phyloP scores from a whole-genome alignment of 2,888 invertebrate species.

The Hartigia nigra region DNA sequence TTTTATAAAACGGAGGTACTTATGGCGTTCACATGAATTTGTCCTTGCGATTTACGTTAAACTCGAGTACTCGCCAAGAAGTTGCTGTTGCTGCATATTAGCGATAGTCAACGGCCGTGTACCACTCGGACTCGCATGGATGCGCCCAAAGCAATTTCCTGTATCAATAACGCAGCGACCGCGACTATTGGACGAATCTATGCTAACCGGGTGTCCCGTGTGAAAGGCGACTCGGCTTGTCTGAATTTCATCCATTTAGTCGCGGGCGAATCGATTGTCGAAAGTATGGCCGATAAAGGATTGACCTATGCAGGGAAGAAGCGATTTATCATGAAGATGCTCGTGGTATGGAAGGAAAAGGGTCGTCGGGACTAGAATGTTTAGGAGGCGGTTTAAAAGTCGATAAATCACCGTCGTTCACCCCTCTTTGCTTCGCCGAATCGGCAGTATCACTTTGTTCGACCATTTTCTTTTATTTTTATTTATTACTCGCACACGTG shows the following conservation, averaged over 20 bases:
- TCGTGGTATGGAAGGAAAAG: not conserved
- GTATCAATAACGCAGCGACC: constrained; percentile 28
- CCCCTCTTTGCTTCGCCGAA: not conserved
- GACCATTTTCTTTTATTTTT: not conserved
- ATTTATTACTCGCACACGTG: not conserved
- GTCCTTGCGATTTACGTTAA: not conserved
- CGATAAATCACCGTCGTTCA: not conserved
- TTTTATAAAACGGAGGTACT: not conserved
- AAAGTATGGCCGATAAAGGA: not conserved
- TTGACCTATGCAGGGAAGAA: not conserved
- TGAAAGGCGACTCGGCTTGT: not conserved
- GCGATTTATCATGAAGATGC: not conserved
- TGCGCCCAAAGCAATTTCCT: constrained; percentile 28
- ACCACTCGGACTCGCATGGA: constrained; percentile 21
- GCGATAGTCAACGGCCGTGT: not conserved
- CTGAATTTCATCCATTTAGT: not conserved
- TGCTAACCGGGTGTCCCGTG: not conserved
- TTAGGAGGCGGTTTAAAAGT: not conserved
- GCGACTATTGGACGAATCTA: not conserved
- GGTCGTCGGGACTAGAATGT: not conserved
- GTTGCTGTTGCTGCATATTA: not conserved
- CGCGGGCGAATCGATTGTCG: not conserved
- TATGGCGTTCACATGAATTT: not conserved
- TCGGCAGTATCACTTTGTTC: not conserved
- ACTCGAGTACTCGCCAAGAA: not conserved